phyloP scores from a whole-genome alignment of 2,113 vertebrate species.

The Gorsachius goisagi region DNA sequence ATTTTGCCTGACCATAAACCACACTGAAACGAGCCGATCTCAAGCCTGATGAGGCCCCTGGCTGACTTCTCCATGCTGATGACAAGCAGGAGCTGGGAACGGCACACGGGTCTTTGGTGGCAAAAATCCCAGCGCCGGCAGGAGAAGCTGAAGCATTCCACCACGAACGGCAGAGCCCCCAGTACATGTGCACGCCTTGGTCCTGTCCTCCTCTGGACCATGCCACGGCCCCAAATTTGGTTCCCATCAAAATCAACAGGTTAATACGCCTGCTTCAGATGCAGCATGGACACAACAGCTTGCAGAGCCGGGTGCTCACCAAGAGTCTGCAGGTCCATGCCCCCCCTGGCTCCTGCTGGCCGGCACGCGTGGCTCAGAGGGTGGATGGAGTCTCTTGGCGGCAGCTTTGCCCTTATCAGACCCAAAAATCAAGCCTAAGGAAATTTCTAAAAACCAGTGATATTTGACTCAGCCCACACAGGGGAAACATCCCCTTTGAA shows the following conservation, averaged over 20 bases:
- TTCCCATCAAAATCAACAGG: background rate
- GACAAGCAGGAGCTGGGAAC: background rate
- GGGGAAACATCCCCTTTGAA: conserved; percentile 54
- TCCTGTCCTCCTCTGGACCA: background rate
- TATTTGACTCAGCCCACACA: conserved; percentile 65
- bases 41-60: background rate
- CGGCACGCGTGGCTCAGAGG: rapidly evolving
- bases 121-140: background rate
- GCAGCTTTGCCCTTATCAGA: background rate
- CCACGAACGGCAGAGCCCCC: rapidly evolving
- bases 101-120: background rate
- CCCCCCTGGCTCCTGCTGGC: rapidly evolving
- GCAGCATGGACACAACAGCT: background rate
- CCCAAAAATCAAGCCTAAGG: conserved; percentile 43
- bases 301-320: rapidly evolving
- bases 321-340: background rate
- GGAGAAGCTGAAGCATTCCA: background rate
- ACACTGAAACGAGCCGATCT: background rate
- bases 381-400: background rate
- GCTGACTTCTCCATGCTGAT: background rate
- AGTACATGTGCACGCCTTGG: rapidly evolving
- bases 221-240: rapidly evolving
- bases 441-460: conserved; percentile 65
- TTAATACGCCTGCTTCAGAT: rapidly evolving
- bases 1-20: background rate